Percentiles rank a stretch among this genome's conserved stretches.
These are phyloP conservation scores for Cryptocephalus primarius DNA, from an alignment of 2,888 invertebrate genomes.

Conservation along the genomic window DNA sequence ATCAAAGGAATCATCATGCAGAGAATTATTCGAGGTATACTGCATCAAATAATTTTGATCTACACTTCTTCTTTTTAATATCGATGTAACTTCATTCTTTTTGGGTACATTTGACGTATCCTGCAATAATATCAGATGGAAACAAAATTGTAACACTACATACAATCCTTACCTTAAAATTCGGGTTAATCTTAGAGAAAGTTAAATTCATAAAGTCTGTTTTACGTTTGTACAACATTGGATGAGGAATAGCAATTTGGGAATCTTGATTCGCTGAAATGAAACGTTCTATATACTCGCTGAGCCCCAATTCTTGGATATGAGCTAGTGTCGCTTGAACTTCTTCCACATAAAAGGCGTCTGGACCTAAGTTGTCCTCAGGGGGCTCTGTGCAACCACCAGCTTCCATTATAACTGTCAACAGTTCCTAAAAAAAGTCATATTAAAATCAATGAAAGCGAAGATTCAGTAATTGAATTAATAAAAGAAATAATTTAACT, in stretches of 20 bases:
- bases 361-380: constrained; percentile 54
- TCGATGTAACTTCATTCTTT: constrained; percentile 38
- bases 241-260: constrained; percentile 36
- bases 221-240: constrained; percentile 20
- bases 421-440: constrained; percentile 41
- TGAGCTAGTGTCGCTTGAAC: constrained; percentile 76
- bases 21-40: constrained; percentile 29
- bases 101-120: constrained; percentile 12
- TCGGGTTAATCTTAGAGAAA: constrained; percentile 7
- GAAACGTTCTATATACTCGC: constrained; percentile 59
- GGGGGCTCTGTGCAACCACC: constrained; percentile 64
- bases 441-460: too few relatives aligned
- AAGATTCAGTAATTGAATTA: not conserved
- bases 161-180: constrained; percentile 7
- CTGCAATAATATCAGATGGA: constrained; percentile 2
- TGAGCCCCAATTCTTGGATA: constrained; percentile 63
- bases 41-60: constrained; percentile 38
- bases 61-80: constrained; percentile 45
- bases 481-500: too few relatives aligned
- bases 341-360: constrained; percentile 81
- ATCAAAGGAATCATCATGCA: constrained; percentile 40
- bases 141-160: not conserved
- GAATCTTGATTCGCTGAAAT: constrained; percentile 56
- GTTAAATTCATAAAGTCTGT: constrained; percentile 27
- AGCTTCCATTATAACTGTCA: constrained; percentile 64